phyloP scores from a whole-genome alignment of 2,113 vertebrate genomes.

The Poicephalus meyeri region DNA sequence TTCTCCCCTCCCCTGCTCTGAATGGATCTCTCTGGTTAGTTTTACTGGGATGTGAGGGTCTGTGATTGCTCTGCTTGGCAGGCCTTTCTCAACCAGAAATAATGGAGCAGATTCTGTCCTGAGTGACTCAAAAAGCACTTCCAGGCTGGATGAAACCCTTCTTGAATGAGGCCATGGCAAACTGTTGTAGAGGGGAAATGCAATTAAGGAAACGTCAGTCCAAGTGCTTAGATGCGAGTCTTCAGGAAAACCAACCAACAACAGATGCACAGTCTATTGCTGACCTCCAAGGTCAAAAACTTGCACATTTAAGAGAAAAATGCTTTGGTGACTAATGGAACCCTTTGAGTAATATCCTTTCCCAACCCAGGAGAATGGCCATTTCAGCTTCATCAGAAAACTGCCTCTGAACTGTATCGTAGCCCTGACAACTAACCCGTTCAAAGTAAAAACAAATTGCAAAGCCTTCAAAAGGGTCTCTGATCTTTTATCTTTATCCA shows the following conservation, averaged over 20 bases:
- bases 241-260: constrained; percentile 24
- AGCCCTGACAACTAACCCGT: not conserved
- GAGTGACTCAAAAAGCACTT: not conserved
- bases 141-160: not conserved
- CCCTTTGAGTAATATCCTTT: constrained; percentile 6
- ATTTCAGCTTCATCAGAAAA: not conserved
- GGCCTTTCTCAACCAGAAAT: not conserved
- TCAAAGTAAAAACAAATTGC: not conserved
- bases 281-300: constrained; percentile 26
- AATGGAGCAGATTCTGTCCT: not conserved
- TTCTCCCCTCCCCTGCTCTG: fast-evolving
- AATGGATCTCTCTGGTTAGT: not conserved
- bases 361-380: not conserved
- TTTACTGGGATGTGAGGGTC: not conserved
- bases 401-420: not conserved
- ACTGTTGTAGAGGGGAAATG: constrained; percentile 6
- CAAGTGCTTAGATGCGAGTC: not conserved
- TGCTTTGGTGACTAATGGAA: constrained; percentile 18
- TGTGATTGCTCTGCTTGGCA: not conserved
- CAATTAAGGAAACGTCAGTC: not conserved
- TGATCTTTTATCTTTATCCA: not conserved
- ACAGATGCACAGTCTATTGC: not conserved
- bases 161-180: not conserved
- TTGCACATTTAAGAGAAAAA: constrained; percentile 14
- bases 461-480: not conserved